A percentile compares a stretch with the other conserved stretches of the same genome.
phyloP scores from a whole-genome alignment of 1,140 invertebrate genomes.

The Odontomachus brunneus region DNA sequence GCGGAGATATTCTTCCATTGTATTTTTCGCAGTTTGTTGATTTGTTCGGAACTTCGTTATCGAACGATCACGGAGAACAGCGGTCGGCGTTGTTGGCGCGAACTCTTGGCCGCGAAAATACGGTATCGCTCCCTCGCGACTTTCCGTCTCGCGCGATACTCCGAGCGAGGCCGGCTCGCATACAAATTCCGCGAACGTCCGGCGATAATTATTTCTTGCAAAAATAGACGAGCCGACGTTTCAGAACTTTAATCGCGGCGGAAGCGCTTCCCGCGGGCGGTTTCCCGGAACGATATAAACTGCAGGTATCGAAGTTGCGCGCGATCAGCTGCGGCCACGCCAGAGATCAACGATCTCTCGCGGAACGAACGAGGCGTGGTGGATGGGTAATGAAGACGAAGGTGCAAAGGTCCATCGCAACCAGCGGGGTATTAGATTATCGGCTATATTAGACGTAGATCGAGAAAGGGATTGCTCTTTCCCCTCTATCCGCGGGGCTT shows the following conservation, averaged over 20 bases:
- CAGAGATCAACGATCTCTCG: conserved; percentile 68
- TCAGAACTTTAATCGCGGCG: conserved; percentile 28
- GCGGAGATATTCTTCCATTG: not conserved
- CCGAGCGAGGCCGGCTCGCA: no score
- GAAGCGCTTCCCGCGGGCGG: not conserved
- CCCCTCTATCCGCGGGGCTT: conserved; percentile 32
- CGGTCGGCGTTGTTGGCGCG: not conserved
- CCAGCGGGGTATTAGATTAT: conserved; percentile 66
- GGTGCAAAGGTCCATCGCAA: conserved; percentile 70
- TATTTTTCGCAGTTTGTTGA: conserved; percentile 14
- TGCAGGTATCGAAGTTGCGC: conserved; percentile 50
- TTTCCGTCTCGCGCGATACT: no score
- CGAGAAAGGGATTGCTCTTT: conserved; percentile 60
- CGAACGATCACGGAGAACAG: conserved; percentile 3
- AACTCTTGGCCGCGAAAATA: no score
- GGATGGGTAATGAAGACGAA: conserved; percentile 72
- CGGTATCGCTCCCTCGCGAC: no score
- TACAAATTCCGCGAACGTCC: conserved; percentile 1
- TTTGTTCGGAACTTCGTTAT: conserved; percentile 29
- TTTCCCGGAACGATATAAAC: conserved; percentile 37
- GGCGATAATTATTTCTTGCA: conserved; percentile 25
- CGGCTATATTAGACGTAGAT: conserved; percentile 65
- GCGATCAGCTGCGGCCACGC: conserved; percentile 43
- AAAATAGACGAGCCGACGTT: conserved; percentile 25
- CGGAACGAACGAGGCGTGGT: conserved; percentile 66